phyloP scores from a whole-genome alignment of 2,888 invertebrate genomes.

The Drosophila yooni region DNA sequence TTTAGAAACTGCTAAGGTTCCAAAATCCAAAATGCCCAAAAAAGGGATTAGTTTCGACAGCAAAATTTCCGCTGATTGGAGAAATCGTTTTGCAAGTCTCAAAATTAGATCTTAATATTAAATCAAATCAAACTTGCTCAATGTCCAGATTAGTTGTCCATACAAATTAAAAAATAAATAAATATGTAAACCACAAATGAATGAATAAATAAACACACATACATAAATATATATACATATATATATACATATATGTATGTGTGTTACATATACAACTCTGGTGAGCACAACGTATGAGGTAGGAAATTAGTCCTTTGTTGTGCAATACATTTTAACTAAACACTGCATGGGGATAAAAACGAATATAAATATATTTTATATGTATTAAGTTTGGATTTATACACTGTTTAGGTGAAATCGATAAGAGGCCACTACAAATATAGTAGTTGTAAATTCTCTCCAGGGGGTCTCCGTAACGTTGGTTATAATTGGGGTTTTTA shows the following conservation, averaged over 20 bases:
- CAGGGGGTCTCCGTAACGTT: constrained; percentile 36
- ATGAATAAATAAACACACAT: not conserved
- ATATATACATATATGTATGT: not conserved
- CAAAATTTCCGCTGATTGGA: not conserved
- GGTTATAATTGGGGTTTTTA: constrained; percentile 2
- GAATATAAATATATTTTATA: constrained; percentile 16
- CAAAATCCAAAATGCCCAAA: not conserved
- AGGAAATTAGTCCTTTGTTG: constrained; percentile 14
- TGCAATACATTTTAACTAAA: constrained; percentile 1
- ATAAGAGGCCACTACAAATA: constrained; percentile 49
- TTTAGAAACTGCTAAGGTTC: not conserved
- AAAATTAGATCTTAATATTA: not conserved
- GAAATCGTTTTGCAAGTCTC: not conserved
- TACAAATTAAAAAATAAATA: constrained; percentile 4
- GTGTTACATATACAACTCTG: constrained; percentile 3
- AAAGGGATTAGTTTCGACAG: not conserved
- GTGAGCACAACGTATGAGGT: constrained; percentile 6
- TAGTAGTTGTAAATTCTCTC: constrained; percentile 24
- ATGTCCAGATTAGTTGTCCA: not conserved
- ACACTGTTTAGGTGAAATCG: constrained; percentile 62
- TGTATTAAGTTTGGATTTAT: constrained; percentile 24
- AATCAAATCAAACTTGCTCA: not conserved
- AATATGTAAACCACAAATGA: not conserved
- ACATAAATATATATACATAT: not conserved
- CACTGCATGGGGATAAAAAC: constrained; percentile 10